Percentiles rank a stretch among this genome's conserved stretches.
These are phyloP conservation scores for Phaonia tiefii DNA, from an alignment of 2,888 invertebrate species.

Conservation along the genomic window DNA sequence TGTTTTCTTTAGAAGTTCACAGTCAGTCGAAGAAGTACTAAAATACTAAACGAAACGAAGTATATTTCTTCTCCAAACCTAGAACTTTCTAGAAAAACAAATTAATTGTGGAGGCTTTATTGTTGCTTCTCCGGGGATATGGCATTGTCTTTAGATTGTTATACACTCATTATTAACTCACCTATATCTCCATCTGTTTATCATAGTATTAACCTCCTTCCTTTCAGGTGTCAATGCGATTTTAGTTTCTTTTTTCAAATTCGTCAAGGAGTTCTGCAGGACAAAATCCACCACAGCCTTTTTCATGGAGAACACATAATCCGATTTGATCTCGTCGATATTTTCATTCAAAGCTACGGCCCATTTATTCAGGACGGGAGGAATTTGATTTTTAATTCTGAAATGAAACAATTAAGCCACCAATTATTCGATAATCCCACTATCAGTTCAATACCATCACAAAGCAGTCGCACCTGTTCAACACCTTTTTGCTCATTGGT, in stretches of 20 bases:
- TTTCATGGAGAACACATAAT: conserved; percentile 93
- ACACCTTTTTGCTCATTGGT: conserved; percentile 88
- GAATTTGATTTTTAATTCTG: conserved; percentile 85
- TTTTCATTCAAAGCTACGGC: conserved; percentile 83
- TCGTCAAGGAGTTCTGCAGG: conserved; percentile 86
- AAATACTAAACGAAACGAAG: too few species aligned
- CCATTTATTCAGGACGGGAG: conserved; percentile 84
- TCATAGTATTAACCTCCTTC: conserved; percentile 83
- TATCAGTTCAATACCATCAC: not conserved
- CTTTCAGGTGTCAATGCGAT: conserved; percentile 78
- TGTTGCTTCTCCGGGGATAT: too few species aligned
- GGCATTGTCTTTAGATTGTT: too few species aligned
- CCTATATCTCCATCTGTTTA: conserved; percentile 86
- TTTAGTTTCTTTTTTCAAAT: conserved; percentile 66
- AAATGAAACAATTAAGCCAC: conserved; percentile 17
- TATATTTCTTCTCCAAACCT: too few species aligned
- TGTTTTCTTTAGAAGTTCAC: too few species aligned
- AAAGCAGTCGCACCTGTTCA: conserved; percentile 85
- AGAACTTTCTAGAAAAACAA: too few species aligned
- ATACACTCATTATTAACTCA: conserved; percentile 71
- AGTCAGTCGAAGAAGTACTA: too few species aligned
- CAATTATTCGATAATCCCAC: not conserved
- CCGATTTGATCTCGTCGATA: conserved; percentile 90
- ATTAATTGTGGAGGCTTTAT: too few species aligned
- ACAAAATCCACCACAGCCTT: conserved; percentile 96